Conservation (phyloP, 1,140 invertebrate species). For the Laupala kohalensis region DNA sequence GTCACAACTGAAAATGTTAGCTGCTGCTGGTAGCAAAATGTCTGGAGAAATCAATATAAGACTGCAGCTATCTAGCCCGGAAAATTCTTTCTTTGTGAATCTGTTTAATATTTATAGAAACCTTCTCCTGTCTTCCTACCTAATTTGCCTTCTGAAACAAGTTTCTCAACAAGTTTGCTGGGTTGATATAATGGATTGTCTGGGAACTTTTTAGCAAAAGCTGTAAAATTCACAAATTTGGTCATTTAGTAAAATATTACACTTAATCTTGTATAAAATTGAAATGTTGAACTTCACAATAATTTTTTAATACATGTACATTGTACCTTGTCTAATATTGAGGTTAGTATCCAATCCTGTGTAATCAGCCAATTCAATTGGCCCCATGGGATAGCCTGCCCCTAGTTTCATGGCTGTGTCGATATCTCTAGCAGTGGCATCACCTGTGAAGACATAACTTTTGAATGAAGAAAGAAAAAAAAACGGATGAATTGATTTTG, state of each 20-base stretch:
- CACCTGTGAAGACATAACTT: too few species aligned
- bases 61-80: too few species aligned
- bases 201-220: conserved; percentile 67
- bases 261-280: background rate
- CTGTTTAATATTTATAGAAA: conserved; percentile 67
- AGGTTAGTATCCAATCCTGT: conserved; percentile 60
- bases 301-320: background rate
- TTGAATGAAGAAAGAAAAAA: too few species aligned
- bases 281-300: background rate
- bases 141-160: conserved; percentile 67
- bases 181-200: conserved; percentile 61
- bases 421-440: conserved; percentile 57
- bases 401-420: conserved; percentile 81
- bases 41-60: too few species aligned
- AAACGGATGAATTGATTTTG: too few species aligned
- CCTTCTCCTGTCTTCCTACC: conserved; percentile 77
- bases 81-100: too few species aligned
- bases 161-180: conserved; percentile 47
- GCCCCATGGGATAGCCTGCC: conserved; percentile 74
- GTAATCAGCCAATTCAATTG: conserved; percentile 67
- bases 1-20: too few species aligned
- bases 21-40: too few species aligned
- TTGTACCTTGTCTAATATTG: conserved; percentile 39
- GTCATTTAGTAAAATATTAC: background rate
- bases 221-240: conserved; percentile 24